phyloP scores from a whole-genome alignment of 2,888 invertebrate species.

The Eilema depressum region DNA sequence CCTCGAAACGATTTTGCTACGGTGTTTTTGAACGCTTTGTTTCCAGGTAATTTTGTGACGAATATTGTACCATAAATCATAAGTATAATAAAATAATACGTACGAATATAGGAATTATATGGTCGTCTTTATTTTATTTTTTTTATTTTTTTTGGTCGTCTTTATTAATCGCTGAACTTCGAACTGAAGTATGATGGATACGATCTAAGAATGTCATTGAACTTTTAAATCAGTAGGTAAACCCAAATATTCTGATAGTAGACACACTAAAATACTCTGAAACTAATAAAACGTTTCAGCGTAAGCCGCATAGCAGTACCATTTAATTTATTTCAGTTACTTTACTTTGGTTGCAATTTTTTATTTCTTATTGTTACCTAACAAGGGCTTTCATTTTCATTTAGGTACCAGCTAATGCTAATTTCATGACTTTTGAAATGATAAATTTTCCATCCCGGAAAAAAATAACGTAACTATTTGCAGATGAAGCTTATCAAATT shows the following conservation, averaged over 20 bases:
- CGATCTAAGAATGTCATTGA: constrained; percentile 17
- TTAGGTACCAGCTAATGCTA: too few species aligned
- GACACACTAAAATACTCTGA: neutral
- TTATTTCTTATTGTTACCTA: neutral
- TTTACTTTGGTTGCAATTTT: neutral
- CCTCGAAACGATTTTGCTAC: neutral
- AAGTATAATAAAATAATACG: neutral
- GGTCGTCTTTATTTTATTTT: neutral
- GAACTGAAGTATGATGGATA: constrained; percentile 1
- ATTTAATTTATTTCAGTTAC: neutral
- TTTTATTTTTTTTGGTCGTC: too few species aligned
- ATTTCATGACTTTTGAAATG: too few species aligned
- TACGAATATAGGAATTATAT: neutral
- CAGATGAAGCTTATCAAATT: too few species aligned
- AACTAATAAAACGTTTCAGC: constrained; percentile 6
- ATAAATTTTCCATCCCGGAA: too few species aligned
- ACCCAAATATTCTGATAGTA: constrained; percentile 7
- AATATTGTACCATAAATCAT: constrained; percentile 6
- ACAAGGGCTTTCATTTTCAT: too few species aligned
- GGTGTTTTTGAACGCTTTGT: neutral
- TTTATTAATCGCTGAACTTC: constrained; percentile 5
- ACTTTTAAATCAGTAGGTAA: constrained; percentile 16
- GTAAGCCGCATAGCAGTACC: neutral
- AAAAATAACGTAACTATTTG: too few species aligned
- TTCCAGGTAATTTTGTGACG: neutral